Evolutionary conservation across 2,888 invertebrate species (phyloP).

Genomic region (Mesoligia furuncula): DNA sequence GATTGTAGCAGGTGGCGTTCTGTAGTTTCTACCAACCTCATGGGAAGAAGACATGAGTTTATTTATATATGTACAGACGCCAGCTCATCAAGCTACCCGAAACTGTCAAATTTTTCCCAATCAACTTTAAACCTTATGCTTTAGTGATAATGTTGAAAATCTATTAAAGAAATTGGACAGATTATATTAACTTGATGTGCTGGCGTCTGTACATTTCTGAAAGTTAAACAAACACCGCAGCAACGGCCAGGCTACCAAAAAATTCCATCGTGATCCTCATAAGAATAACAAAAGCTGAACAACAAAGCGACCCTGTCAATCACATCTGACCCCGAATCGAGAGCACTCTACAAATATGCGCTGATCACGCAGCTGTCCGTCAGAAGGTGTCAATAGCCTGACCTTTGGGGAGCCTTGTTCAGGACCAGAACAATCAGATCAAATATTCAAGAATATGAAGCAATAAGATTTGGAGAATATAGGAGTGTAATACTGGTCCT

Average conservation of each 20-base stretch:
- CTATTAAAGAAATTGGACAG: too few species aligned
- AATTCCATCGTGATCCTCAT: conserved; percentile 30
- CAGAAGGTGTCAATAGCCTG: conserved; percentile 37
- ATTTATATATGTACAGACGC: too few species aligned
- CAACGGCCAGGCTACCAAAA: not conserved
- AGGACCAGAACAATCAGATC: conserved; percentile 59
- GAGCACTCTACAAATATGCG: conserved; percentile 55
- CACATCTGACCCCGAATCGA: conserved; percentile 52
- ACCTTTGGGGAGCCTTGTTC: conserved; percentile 55
- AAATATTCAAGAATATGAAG: conserved; percentile 35
- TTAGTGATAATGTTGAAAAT: too few species aligned
- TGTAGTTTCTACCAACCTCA: not conserved
- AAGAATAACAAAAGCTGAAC: conserved; percentile 40
- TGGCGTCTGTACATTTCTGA: too few species aligned
- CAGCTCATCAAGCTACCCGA: too few species aligned
- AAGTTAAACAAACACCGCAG: not conserved
- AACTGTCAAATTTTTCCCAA: too few species aligned
- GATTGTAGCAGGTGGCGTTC: not conserved
- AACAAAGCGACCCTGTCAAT: conserved; percentile 45
- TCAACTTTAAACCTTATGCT: too few species aligned
- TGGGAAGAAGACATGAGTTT: not conserved
- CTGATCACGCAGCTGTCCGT: conserved; percentile 64
- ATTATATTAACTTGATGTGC: too few species aligned
- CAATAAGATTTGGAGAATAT: conserved; percentile 31
- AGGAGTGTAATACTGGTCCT: conserved; percentile 31